A percentile compares a stretch with the other conserved stretches of the same genome.
These are phyloP conservation scores for Macropis europaea DNA, from an alignment of 2,888 invertebrate species.

Conservation along the genomic window DNA sequence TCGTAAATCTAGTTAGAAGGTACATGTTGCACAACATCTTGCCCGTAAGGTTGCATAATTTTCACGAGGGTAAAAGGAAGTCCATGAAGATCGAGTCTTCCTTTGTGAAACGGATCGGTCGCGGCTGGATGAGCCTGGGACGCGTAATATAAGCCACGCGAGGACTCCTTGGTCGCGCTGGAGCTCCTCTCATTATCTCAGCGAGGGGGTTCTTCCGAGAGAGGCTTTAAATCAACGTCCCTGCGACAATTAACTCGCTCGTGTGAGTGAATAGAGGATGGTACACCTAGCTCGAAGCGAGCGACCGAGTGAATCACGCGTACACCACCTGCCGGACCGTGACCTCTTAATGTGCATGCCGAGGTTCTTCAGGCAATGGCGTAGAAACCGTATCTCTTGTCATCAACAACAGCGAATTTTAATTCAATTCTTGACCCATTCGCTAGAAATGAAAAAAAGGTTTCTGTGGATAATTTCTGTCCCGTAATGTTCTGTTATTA, in stretches of 20 bases:
- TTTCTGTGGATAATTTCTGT: too few relatives aligned
- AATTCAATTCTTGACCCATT: too few relatives aligned
- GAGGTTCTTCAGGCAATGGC: slow-evolving; percentile 46
- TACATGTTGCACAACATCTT: neutral
- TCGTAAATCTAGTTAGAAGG: neutral
- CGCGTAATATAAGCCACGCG: slow-evolving; percentile 52
- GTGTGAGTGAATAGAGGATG: slow-evolving; percentile 68
- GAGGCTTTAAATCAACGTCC: slow-evolving; percentile 66
- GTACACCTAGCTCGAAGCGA: slow-evolving; percentile 58
- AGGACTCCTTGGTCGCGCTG: slow-evolving; percentile 32
- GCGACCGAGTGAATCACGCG: slow-evolving; percentile 73
- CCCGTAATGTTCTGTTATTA: too few relatives aligned
- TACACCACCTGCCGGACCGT: slow-evolving; percentile 76
- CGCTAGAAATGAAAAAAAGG: too few relatives aligned
- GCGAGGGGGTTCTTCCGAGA: slow-evolving; percentile 54
- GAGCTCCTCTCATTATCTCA: slow-evolving; percentile 60
- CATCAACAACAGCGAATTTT: neutral
- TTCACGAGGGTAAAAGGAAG: neutral
- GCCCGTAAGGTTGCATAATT: slow-evolving; percentile 1
- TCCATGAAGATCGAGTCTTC: too few relatives aligned
- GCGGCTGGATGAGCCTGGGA: slow-evolving; percentile 8
- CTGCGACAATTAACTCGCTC: slow-evolving; percentile 68
- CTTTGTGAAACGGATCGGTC: slow-evolving; percentile 32
- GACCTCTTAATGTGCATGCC: slow-evolving; percentile 74
- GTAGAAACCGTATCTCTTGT: slow-evolving; percentile 7